phyloP scores from a whole-genome alignment of 2,888 invertebrate genomes.

The Drosophila limbata region DNA sequence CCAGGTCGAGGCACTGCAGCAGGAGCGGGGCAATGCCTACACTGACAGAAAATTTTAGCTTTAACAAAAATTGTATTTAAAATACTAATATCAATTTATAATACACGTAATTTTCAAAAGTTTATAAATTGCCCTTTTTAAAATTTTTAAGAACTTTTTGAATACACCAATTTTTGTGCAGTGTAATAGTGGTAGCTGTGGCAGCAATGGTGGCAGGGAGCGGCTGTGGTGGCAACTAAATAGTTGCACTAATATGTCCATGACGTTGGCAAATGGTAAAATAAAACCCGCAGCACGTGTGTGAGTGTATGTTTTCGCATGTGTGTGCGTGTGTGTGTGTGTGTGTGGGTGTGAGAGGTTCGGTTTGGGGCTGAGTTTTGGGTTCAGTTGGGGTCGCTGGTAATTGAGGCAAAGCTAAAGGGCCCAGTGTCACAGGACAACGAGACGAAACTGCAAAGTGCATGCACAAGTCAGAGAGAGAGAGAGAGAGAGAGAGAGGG shows the following conservation, averaged over 20 bases:
- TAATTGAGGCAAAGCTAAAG: conserved; percentile 67
- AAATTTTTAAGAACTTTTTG: not conserved
- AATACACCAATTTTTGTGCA: conserved; percentile 22
- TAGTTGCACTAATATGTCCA: conserved; percentile 74
- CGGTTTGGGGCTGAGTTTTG: not conserved
- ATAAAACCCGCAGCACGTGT: conserved; percentile 75
- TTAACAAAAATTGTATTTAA: too few species aligned
- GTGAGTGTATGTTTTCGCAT: conserved; percentile 15
- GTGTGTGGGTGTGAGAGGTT: not conserved
- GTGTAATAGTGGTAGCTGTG: conserved; percentile 37
- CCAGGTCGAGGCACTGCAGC: conserved; percentile 36
- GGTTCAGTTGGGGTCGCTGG: conserved; percentile 19
- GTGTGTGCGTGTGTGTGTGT: conserved; percentile 10
- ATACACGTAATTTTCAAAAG: too few species aligned
- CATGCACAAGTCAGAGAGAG: conserved; percentile 12
- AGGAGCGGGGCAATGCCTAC: conserved; percentile 26
- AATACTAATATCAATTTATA: too few species aligned
- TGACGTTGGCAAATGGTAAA: conserved; percentile 67
- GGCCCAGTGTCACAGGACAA: conserved; percentile 34
- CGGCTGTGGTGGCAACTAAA: conserved; percentile 65
- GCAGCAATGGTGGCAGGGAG: conserved; percentile 7
- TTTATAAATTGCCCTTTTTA: too few species aligned
- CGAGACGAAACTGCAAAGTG: conserved; percentile 43
- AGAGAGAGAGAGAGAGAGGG: conserved; percentile 14
- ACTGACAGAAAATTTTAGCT: conserved; percentile 27